Evolutionary conservation across 2,888 invertebrate genomes (phyloP).

Genomic region (Drosophila pseudotakahashii): DNA sequence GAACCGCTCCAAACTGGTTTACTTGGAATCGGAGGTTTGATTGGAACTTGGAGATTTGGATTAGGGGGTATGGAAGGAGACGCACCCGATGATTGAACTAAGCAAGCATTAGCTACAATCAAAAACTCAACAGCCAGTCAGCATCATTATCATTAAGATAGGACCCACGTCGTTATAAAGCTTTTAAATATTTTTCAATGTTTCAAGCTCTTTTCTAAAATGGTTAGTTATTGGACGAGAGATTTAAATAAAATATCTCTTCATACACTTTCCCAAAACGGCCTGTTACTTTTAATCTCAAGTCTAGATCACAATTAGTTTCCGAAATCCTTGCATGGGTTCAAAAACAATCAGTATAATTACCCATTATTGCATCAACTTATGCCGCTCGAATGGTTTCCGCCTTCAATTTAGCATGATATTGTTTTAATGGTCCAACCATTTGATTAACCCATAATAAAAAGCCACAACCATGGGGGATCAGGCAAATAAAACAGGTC

Average conservation of each 20-base stretch:
- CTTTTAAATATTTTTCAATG: no score
- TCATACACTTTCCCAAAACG: no score
- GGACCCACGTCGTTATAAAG: no score
- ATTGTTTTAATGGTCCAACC: slow-evolving; percentile 39
- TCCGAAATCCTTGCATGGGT: not conserved
- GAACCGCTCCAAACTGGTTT: slow-evolving; percentile 46
- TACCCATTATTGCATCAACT: not conserved
- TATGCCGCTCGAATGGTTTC: not conserved
- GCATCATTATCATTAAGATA: not conserved
- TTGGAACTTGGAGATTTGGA: slow-evolving; percentile 5
- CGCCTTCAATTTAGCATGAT: slow-evolving; percentile 22
- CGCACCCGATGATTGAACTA: not conserved
- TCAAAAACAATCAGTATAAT: not conserved
- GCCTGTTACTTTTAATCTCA: no score
- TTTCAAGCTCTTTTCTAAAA: no score
- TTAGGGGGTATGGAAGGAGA: not conserved
- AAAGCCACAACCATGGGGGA: slow-evolving; percentile 5
- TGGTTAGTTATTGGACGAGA: no score
- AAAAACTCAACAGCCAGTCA: not conserved
- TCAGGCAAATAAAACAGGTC: slow-evolving; percentile 25
- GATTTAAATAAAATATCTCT: no score
- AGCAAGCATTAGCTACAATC: not conserved
- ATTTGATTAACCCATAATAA: slow-evolving; percentile 45
- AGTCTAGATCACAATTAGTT: not conserved
- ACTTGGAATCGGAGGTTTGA: slow-evolving; percentile 19